Conservation (phyloP, 2,888 invertebrate species). For the Andrena dorsata region DNA sequence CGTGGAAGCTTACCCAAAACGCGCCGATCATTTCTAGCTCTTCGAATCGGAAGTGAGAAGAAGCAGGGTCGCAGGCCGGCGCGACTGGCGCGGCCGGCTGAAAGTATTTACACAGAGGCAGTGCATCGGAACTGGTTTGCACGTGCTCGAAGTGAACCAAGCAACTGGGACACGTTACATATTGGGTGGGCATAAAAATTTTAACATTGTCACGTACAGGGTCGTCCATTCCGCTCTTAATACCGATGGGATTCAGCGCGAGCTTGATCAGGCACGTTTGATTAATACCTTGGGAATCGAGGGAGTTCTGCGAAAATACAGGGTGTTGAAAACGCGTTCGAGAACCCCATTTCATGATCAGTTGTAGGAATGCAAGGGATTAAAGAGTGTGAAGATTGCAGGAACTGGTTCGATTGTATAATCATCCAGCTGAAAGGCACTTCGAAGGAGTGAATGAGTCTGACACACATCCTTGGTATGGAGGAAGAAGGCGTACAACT, state of each 20-base stretch:
- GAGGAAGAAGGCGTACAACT: neutral
- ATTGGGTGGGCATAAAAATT: slow-evolving; percentile 59
- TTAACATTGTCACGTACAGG: slow-evolving; percentile 28
- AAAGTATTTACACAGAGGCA: slow-evolving; percentile 61
- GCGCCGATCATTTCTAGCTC: neutral
- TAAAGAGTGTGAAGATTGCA: neutral
- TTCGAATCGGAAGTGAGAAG: slow-evolving; percentile 12
- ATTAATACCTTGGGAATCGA: neutral
- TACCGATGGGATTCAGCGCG: neutral
- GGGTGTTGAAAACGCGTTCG: neutral
- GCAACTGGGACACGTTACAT: slow-evolving; percentile 72
- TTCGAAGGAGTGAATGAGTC: neutral
- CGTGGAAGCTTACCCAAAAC: slow-evolving; percentile 8
- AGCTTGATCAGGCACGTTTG: neutral
- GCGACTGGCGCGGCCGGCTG: slow-evolving; percentile 32
- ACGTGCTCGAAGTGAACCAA: slow-evolving; percentile 70
- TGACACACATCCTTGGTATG: slow-evolving; percentile 9
- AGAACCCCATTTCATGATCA: neutral
- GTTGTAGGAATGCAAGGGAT: too few species aligned
- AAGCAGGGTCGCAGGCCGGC: slow-evolving; percentile 10
- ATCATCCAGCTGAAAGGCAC: neutral
- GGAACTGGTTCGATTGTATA: neutral
- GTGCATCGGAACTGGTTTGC: slow-evolving; percentile 68
- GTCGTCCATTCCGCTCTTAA: neutral
- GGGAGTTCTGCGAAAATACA: neutral